Evolutionary conservation across 2,113 vertebrate genomes (phyloP), one percentile per base, ranked within the genome.

Genomic region (Sigmodon hispidus): DNA sequence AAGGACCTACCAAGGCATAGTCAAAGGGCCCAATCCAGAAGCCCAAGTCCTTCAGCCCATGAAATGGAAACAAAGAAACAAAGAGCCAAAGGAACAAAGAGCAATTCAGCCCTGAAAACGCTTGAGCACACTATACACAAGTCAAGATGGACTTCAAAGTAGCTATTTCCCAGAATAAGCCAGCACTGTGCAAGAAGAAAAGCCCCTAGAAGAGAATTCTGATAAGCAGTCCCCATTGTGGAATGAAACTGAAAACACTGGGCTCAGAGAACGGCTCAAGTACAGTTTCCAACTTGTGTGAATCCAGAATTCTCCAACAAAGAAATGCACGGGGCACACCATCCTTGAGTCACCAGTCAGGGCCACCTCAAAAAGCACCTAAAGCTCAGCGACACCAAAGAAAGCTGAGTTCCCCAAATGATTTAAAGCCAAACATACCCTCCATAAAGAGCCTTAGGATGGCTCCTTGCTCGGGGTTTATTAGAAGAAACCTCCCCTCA

Each of bases 11-110:
- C 48, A 3, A 76, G 43, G 36, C 36, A 16, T 31, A 17, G 7
- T 69, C 55, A 50, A 40, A 13, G 12, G 40, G 52, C 22, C 67
- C 5, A 43, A n/a, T 45, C 7, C 45, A 85, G 63, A 87, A 77
- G 48, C 81, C 24, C 3, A 52, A 72, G 31, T 40, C 24, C 85
- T 87, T 59, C 24, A 45, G 55, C 50, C 36, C 29, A 10, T 29
- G 85, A 73, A 61, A 43, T 0, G 55, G 1, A 72, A 77, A 90
- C 80, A 92, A 77, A 80, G 34, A 50, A 70, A 31, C 65, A 67
- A 67, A 67, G 65, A 63, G n/a, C 63, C 43, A 48, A 45, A 36
- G 72, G 89, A 69, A 95, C 87, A 93, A 94, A 86, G 72, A 57
- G 24, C 9, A 10, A 76, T 69, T 31, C 36, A 85, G 48, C n/a